A percentile compares a stretch with the other conserved stretches of the same genome.
phyloP scores from a whole-genome alignment of 1,140 invertebrate species.

The Paracyclopina nana region DNA sequence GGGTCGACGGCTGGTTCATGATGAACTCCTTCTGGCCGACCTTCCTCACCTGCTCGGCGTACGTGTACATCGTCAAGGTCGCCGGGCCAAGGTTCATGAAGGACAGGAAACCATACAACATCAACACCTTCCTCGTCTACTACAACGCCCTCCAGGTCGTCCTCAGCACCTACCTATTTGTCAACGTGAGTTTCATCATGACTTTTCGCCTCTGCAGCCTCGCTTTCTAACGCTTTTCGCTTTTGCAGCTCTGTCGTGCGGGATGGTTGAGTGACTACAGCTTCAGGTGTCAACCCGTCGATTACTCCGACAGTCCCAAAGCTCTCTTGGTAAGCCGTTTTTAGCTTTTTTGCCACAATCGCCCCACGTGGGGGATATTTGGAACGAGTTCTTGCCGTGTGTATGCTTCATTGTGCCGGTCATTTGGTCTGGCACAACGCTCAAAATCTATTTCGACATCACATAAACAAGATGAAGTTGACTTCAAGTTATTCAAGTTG shows the following conservation, averaged over 20 bases:
- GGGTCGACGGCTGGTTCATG: constrained; percentile 72
- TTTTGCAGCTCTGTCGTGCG: constrained; percentile 25
- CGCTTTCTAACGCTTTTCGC: constrained; percentile 10
- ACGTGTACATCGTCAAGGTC: constrained; percentile 60
- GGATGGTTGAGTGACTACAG: constrained; percentile 40
- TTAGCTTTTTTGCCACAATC: too few species aligned
- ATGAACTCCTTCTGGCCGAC: constrained; percentile 80
- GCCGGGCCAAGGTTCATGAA: constrained; percentile 67
- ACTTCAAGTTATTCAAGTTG: too few species aligned
- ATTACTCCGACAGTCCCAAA: constrained; percentile 50
- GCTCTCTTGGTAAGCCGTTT: constrained; percentile 66
- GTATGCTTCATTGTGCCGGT: too few species aligned
- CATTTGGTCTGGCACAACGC: too few species aligned
- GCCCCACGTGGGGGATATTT: too few species aligned
- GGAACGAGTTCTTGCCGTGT: too few species aligned
- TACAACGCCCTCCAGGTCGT: constrained; percentile 72
- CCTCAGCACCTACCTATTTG: constrained; percentile 59
- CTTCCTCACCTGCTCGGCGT: constrained; percentile 53
- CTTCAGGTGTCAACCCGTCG: constrained; percentile 70
- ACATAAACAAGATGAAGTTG: too few species aligned
- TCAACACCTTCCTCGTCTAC: constrained; percentile 49
- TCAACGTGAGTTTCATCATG: constrained; percentile 39
- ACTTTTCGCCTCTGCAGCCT: background rate
- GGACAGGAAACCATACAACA: constrained; percentile 56
- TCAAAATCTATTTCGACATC: too few species aligned